Percentiles rank a stretch among this genome's conserved stretches.
These are phyloP conservation scores for Clitarchus hookeri DNA, from an alignment of 2,888 invertebrate species.

Conservation along the genomic window DNA sequence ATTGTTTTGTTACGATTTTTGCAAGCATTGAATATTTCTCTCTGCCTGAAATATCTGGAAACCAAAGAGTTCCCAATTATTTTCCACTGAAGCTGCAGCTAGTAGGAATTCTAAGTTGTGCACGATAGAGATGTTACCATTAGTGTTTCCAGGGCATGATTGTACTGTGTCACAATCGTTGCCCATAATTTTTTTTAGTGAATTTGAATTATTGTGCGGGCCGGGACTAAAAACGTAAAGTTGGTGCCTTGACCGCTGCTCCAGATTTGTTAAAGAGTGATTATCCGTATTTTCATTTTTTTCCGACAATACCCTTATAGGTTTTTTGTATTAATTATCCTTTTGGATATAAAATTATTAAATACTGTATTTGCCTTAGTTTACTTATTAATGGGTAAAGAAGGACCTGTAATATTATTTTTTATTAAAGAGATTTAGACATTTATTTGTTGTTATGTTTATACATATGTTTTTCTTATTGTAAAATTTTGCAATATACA, in stretches of 20 bases:
- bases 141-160: conserved; percentile 20
- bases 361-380: conserved; percentile 38
- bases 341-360: not conserved
- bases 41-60: conserved; percentile 22
- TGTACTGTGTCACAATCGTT: conserved; percentile 16
- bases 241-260: conserved; percentile 33
- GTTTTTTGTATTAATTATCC: not conserved
- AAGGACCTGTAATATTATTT: conserved; percentile 38
- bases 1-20: not conserved
- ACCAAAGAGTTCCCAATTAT: not conserved
- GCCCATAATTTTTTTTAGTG: conserved; percentile 21
- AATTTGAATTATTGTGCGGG: conserved; percentile 25
- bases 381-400: conserved; percentile 41
- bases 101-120: conserved; percentile 1
- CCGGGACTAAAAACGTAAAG: conserved; percentile 29
- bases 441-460: conserved; percentile 38
- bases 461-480: conserved; percentile 27
- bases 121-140: not conserved
- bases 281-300: conserved; percentile 18
- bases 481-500: conserved; percentile 1
- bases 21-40: not conserved
- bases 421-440: conserved; percentile 36
- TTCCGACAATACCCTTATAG: not conserved
- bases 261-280: conserved; percentile 24
- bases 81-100: conserved; percentile 16